Evolutionary conservation across 2,888 invertebrate genomes (phyloP).

Genomic region (Papilio demoleus): DNA sequence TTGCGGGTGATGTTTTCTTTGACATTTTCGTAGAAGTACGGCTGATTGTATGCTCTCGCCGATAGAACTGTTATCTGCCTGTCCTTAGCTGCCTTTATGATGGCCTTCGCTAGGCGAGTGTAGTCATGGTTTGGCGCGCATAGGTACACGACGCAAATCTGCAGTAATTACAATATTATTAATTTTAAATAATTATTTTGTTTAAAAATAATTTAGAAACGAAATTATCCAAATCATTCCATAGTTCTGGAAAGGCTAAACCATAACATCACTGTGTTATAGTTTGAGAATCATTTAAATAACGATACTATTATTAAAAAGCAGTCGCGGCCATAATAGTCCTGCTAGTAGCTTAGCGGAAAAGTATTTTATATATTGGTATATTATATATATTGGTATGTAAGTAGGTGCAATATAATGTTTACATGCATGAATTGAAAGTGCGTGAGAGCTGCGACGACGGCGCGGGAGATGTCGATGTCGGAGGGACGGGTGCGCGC

Average conservation of each 20-base stretch:
- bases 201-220: too few relatives aligned
- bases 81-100: slow-evolving; percentile 87
- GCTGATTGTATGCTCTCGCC: slow-evolving; percentile 70
- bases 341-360: too few relatives aligned
- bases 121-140: slow-evolving; percentile 90
- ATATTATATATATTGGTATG: slow-evolving; percentile 2
- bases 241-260: too few relatives aligned
- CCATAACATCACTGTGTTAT: too few relatives aligned
- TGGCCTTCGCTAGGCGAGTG: slow-evolving; percentile 90
- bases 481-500: slow-evolving; percentile 96
- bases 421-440: slow-evolving; percentile 96
- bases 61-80: slow-evolving; percentile 89
- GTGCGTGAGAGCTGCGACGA: slow-evolving; percentile 91
- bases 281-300: too few relatives aligned
- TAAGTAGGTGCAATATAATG: slow-evolving; percentile 52
- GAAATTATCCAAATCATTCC: too few relatives aligned
- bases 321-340: too few relatives aligned
- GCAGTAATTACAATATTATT: slow-evolving; percentile 43
- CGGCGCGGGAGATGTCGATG: slow-evolving; percentile 96
- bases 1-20: slow-evolving; percentile 90
- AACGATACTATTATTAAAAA: too few relatives aligned
- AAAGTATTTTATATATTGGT: not conserved
- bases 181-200: not conserved
- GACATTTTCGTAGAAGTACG: slow-evolving; percentile 86
- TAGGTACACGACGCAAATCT: slow-evolving; percentile 93